Percentiles rank a stretch among this genome's conserved stretches.
phyloP scores from a whole-genome alignment of 2,888 invertebrate species.

The Orthonevra nobilis region DNA sequence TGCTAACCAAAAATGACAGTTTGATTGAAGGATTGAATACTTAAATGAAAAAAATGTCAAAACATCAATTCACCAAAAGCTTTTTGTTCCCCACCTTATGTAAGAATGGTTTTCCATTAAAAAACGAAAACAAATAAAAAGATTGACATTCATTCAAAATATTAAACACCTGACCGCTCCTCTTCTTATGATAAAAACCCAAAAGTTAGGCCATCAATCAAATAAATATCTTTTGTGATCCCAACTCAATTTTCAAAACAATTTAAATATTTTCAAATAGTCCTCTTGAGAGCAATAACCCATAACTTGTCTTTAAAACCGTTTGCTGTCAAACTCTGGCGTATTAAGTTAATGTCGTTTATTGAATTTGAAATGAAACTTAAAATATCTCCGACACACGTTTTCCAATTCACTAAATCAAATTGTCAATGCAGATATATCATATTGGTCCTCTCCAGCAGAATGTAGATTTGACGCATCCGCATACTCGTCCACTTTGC shows the following conservation, averaged over 20 bases:
- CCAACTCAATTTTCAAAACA: neutral
- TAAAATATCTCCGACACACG: neutral
- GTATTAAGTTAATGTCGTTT: neutral
- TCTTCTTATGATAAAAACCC: no score
- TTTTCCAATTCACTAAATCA: no score
- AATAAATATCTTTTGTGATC: neutral
- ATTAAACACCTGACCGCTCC: neutral
- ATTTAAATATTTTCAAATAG: neutral
- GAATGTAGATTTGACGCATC: neutral
- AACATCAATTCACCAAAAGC: no score
- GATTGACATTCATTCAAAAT: slow-evolving; percentile 1
- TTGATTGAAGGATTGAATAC: no score
- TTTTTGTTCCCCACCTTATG: no score
- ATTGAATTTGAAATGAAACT: slow-evolving; percentile 3
- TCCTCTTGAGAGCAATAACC: slow-evolving; percentile 35
- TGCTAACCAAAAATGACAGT: no score
- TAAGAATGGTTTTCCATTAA: no score
- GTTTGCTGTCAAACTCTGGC: neutral
- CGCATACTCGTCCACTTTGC: neutral
- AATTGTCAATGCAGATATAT: slow-evolving; percentile 8
- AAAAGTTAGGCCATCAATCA: slow-evolving; percentile 49
- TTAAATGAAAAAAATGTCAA: no score
- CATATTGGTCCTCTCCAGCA: neutral
- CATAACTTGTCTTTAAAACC: slow-evolving; percentile 17
- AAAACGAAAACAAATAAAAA: neutral